Percentiles rank a stretch among this genome's conserved stretches.
Evolutionary conservation across 2,888 invertebrate genomes (phyloP).

Genomic region (Proisotoma minuta): DNA sequence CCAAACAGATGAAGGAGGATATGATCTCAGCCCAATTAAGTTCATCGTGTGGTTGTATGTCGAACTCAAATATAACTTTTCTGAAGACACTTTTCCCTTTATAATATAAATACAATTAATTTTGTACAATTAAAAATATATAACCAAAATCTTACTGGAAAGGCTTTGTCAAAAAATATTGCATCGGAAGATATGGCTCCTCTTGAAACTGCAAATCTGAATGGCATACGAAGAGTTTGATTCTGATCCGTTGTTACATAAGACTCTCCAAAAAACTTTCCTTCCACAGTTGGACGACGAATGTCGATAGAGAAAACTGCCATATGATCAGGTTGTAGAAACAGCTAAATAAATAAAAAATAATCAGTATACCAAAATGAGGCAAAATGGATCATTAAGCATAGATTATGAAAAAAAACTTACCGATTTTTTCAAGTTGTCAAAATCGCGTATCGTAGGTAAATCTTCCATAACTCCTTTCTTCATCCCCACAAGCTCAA

Average conservation of each 20-base stretch:
- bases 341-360: conserved; percentile 57
- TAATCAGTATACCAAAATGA: no score
- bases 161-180: conserved; percentile 69
- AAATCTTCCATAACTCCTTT: conserved; percentile 51
- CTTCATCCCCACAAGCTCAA: conserved; percentile 62
- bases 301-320: conserved; percentile 69
- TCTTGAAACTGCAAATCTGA: conserved; percentile 68
- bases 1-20: conserved; percentile 53
- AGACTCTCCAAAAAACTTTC: conserved; percentile 64
- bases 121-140: neutral
- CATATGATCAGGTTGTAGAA: conserved; percentile 59
- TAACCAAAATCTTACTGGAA: conserved; percentile 64
- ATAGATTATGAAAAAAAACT: conserved; percentile 5
- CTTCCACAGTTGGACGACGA: conserved; percentile 64
- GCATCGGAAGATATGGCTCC: conserved; percentile 66
- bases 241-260: conserved; percentile 69
- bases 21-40: conserved; percentile 53
- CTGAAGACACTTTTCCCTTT: conserved; percentile 71
- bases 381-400: neutral
- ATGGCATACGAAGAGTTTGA: conserved; percentile 62
- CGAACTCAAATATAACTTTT: conserved; percentile 73
- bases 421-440: conserved; percentile 46
- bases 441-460: conserved; percentile 44
- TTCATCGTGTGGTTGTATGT: conserved; percentile 75
- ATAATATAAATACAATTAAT: conserved; percentile 37